phyloP scores from a whole-genome alignment of 2,888 invertebrate species.

The Cremastinae sp. region DNA sequence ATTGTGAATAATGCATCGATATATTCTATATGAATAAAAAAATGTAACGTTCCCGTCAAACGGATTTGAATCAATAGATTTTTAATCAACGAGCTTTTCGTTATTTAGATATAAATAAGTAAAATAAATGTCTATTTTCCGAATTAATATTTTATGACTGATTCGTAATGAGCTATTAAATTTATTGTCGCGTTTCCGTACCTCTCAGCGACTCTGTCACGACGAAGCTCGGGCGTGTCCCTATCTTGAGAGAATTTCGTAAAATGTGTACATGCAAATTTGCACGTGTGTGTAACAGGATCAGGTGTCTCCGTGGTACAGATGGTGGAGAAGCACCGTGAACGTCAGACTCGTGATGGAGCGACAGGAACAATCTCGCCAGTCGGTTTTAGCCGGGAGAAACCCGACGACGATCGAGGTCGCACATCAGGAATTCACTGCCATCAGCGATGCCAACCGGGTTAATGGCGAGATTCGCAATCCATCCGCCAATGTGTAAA shows the following conservation, averaged over 20 bases:
- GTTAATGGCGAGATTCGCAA: slow-evolving; percentile 38
- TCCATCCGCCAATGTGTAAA: slow-evolving; percentile 10
- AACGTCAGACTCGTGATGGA: slow-evolving; percentile 84
- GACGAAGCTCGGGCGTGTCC: slow-evolving; percentile 5
- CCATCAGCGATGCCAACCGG: slow-evolving; percentile 19
- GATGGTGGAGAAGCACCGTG: slow-evolving; percentile 85
- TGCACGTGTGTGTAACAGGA: slow-evolving; percentile 77
- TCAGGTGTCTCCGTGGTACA: slow-evolving; percentile 86
- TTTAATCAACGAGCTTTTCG: too few species aligned
- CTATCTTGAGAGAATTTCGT: slow-evolving; percentile 6
- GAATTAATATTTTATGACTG: neutral
- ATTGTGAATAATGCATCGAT: too few species aligned
- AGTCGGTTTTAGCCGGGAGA: slow-evolving; percentile 27
- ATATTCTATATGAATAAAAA: too few species aligned
- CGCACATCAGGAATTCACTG: slow-evolving; percentile 24
- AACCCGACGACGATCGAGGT: slow-evolving; percentile 34
- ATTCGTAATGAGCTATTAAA: neutral
- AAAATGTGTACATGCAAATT: slow-evolving; percentile 6
- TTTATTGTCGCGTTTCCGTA: neutral
- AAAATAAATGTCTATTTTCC: neutral
- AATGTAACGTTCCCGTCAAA: too few species aligned
- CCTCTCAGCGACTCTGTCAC: too few species aligned
- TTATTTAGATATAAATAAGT: too few species aligned
- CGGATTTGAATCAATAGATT: too few species aligned
- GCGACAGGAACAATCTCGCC: slow-evolving; percentile 76